Percentiles rank a stretch among this genome's conserved stretches.
Conservation (phyloP, 2,888 invertebrate genomes). For the Caenorhabditis doughertyi region DNA sequence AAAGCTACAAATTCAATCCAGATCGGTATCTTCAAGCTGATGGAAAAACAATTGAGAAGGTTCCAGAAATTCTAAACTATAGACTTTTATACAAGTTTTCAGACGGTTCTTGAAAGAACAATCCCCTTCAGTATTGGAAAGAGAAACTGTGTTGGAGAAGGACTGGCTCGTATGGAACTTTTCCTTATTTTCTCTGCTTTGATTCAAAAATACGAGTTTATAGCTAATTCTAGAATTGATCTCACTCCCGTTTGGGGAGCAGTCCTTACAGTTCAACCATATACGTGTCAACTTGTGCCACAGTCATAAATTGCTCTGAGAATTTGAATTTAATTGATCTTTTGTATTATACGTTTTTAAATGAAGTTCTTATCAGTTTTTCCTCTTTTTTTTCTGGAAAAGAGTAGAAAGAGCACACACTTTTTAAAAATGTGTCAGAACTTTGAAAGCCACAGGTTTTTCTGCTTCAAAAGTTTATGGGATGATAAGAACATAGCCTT, state of each 20-base stretch:
- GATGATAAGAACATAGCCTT: too few species aligned
- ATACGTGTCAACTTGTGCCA: slow-evolving; percentile 29
- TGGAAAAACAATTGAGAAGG: slow-evolving; percentile 67
- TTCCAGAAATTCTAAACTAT: too few species aligned
- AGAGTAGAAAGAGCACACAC: too few species aligned
- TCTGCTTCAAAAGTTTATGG: too few species aligned
- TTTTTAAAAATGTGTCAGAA: too few species aligned
- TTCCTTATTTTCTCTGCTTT: slow-evolving; percentile 60
- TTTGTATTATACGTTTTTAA: too few species aligned
- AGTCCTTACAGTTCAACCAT: slow-evolving; percentile 36
- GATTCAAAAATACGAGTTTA: slow-evolving; percentile 58
- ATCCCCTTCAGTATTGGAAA: slow-evolving; percentile 72
- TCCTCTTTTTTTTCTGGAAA: too few species aligned
- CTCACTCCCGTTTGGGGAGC: slow-evolving; percentile 32
- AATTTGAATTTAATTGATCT: too few species aligned
- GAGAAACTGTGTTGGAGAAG: slow-evolving; percentile 70
- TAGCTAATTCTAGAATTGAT: slow-evolving; percentile 33
- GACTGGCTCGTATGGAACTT: slow-evolving; percentile 68
- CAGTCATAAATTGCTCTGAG: too few species aligned
- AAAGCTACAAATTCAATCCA: slow-evolving; percentile 67
- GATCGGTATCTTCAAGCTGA: slow-evolving; percentile 69
- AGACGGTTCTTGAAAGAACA: slow-evolving; percentile 63
- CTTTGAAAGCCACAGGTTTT: too few species aligned
- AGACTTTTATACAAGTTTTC: slow-evolving; percentile 15
- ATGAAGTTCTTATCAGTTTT: too few species aligned